Evolutionary conservation across 1,140 invertebrate genomes (phyloP).

Genomic region (Dufourea novaeangliae): DNA sequence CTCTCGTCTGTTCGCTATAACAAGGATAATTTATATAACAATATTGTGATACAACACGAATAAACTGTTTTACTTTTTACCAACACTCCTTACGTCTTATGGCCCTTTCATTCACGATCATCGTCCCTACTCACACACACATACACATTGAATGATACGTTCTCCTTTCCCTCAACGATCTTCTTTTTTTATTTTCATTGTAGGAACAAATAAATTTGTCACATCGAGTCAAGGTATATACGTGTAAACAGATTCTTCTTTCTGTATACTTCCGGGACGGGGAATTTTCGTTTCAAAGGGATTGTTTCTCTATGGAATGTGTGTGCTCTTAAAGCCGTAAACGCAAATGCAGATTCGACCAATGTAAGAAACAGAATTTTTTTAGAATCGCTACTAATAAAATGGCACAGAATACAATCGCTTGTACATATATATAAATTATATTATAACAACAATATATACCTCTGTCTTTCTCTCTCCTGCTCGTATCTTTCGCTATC

Average conservation of each 20-base stretch:
- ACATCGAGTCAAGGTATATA: conserved; percentile 69
- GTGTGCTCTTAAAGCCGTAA: conserved; percentile 27
- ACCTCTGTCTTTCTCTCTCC: conserved; percentile 48
- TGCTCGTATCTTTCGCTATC: conserved; percentile 19
- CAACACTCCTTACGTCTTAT: not conserved
- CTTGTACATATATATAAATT: conserved; percentile 67
- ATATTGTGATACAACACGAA: conserved; percentile 36
- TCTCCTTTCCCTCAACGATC: conserved; percentile 52
- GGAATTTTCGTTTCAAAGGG: conserved; percentile 36
- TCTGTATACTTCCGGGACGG: conserved; percentile 38
- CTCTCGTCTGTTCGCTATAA: not conserved
- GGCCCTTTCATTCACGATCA: not conserved
- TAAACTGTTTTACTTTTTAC: conserved; percentile 28
- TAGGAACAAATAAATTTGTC: conserved; percentile 76
- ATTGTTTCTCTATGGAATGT: conserved; percentile 28
- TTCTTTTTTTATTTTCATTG: conserved; percentile 70
- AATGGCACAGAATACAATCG: conserved; percentile 73
- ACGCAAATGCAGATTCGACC: conserved; percentile 42
- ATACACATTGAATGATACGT: not conserved
- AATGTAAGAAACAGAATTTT: conserved; percentile 52
- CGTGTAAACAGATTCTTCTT: conserved; percentile 58
- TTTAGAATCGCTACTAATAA: conserved; percentile 58
- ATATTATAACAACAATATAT: conserved; percentile 67
- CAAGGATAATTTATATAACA: conserved; percentile 50
- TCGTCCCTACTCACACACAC: not conserved